These are phyloP conservation scores for Rhinophrynus dorsalis DNA, from an alignment of 2,797 vertebrate genomes.

Conservation along the genomic window DNA sequence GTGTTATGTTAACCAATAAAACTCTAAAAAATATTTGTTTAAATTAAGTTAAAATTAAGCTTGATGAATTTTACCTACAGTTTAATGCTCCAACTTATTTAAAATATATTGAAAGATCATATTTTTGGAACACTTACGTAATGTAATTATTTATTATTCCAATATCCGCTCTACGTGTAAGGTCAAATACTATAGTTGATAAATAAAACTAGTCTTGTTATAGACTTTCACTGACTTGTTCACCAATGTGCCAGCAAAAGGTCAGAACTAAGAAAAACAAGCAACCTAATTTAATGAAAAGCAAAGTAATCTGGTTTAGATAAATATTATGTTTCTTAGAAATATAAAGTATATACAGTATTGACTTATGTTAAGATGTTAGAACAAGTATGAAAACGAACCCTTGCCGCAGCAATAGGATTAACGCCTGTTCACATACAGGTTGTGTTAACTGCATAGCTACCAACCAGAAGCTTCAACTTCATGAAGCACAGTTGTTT, in stretches of 20 bases:
- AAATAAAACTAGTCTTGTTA: constrained; percentile 9
- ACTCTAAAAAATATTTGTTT: constrained; percentile 37
- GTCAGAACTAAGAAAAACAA: no score
- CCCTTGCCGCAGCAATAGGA: no score
- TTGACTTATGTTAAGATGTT: no score
- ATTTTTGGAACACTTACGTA: constrained; percentile 6
- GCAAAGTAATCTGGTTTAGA: no score
- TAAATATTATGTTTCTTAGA: no score
- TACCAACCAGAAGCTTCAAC: no score
- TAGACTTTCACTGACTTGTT: constrained; percentile 22
- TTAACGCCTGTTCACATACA: no score
- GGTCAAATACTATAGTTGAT: constrained; percentile 14
- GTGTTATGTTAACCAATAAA: constrained; percentile 32
- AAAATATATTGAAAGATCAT: constrained; percentile 36
- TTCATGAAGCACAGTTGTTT: no score
- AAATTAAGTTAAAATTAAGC: constrained; percentile 32
- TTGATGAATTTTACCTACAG: constrained; percentile 2
- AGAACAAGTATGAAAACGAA: no score
- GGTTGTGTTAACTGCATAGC: no score
- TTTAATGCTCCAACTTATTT: constrained; percentile 6
- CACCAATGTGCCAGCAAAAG: background rate
- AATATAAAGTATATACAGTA: no score
- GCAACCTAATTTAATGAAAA: no score
- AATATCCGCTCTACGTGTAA: background rate
- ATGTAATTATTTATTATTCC: constrained; percentile 17